Conservation (phyloP, 2,888 invertebrate species). For the Drosophila kuntzei region DNA sequence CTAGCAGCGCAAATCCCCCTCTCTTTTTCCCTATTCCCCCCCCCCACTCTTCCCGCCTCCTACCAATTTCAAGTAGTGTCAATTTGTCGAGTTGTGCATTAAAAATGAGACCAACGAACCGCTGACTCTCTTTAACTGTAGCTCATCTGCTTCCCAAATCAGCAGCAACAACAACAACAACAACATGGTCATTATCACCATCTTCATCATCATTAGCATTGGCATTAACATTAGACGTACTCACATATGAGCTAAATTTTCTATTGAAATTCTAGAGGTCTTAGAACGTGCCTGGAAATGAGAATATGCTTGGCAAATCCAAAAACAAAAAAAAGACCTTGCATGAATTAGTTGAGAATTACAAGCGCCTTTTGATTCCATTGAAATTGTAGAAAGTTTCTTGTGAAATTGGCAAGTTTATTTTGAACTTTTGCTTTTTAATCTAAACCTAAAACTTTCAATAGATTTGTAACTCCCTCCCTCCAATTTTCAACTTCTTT, state of each 20-base stretch:
- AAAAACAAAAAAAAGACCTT: background rate
- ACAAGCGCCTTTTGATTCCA: conserved; percentile 41
- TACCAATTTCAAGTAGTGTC: conserved; percentile 43
- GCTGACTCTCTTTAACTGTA: conserved; percentile 17
- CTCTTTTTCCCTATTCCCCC: conserved; percentile 21
- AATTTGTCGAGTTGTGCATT: conserved; percentile 61
- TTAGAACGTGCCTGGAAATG: conserved; percentile 55
- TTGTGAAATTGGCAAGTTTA: conserved; percentile 12
- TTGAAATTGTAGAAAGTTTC: conserved; percentile 64
- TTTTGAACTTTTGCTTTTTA: conserved; percentile 6
- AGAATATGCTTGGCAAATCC: conserved; percentile 5
- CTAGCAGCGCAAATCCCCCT: conserved; percentile 55
- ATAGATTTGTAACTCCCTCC: conserved; percentile 2
- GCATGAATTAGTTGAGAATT: conserved; percentile 48
- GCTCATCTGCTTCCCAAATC: conserved; percentile 20
- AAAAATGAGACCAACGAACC: conserved; percentile 52
- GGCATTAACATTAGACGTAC: conserved; percentile 3
- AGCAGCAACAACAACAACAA: conserved; percentile 23
- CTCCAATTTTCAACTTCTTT: conserved; percentile 37
- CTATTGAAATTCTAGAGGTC: conserved; percentile 14
- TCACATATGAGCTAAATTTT: conserved; percentile 12
- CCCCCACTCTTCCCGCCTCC: background rate
- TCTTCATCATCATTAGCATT: conserved; percentile 2
- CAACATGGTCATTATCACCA: conserved; percentile 36
- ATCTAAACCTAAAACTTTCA: conserved; percentile 17